A percentile compares a stretch with the other conserved stretches of the same genome.
These are phyloP conservation scores for Brachionus rubens DNA, from an alignment of 1,140 invertebrate species.

Conservation along the genomic window DNA sequence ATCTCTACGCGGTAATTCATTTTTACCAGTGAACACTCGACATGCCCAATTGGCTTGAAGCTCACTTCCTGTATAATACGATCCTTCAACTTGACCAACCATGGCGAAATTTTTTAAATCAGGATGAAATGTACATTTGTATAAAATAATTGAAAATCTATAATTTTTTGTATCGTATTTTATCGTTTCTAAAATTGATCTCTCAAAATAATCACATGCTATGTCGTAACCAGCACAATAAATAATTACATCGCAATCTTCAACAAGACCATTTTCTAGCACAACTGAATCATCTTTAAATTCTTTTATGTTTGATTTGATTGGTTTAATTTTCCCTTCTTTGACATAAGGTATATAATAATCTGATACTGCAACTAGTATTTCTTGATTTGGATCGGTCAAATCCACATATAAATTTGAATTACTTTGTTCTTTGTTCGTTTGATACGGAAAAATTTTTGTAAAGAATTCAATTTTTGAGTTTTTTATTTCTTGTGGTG, in stretches of 20 bases:
- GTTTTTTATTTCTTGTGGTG: neutral
- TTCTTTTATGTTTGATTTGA: neutral
- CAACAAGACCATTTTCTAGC: neutral
- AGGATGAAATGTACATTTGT: conserved; percentile 6
- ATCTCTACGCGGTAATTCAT: neutral
- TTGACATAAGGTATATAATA: neutral
- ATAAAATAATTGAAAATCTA: conserved; percentile 8
- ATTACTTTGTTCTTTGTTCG: neutral
- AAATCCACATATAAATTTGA: neutral
- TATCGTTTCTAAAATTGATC: conserved; percentile 8
- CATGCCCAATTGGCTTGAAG: conserved; percentile 36
- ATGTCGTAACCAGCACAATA: conserved; percentile 26
- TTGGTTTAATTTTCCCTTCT: neutral
- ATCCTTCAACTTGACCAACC: neutral
- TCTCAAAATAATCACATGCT: neutral
- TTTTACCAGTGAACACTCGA: neutral
- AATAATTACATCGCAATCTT: neutral
- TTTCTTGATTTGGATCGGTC: neutral
- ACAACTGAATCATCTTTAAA: neutral
- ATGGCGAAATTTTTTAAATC: conserved; percentile 13
- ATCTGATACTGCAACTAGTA: conserved; percentile 10
- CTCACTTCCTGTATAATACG: neutral
- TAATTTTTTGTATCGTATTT: neutral
- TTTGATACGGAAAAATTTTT: conserved; percentile 9
- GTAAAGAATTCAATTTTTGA: neutral